Conservation (phyloP, 2,888 invertebrate species). For the Ommatoiulus sabulosus region DNA sequence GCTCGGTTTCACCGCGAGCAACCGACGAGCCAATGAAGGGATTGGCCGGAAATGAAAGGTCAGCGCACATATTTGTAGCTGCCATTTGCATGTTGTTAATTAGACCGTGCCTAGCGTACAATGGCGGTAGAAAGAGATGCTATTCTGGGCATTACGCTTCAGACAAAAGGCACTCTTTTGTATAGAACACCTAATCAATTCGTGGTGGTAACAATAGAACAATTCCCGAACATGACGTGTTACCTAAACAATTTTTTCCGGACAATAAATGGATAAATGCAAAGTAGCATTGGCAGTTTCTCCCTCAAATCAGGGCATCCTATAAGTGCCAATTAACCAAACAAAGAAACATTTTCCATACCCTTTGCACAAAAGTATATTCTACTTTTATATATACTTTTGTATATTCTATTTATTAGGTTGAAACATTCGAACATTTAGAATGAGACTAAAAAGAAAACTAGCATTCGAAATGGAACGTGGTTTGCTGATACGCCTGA, state of each 20-base stretch:
- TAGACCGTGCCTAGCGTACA: neutral
- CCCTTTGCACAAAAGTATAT: neutral
- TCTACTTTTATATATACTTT: too few species aligned
- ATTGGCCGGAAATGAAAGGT: neutral
- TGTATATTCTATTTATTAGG: too few species aligned
- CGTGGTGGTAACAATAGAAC: neutral
- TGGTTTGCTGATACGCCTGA: too few species aligned
- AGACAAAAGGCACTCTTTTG: slow-evolving; percentile 6
- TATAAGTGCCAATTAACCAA: neutral
- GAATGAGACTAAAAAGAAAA: too few species aligned
- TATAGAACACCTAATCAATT: neutral
- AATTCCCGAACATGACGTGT: neutral
- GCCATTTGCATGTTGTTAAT: neutral
- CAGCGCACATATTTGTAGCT: neutral
- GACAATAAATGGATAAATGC: neutral
- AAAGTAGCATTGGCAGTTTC: neutral
- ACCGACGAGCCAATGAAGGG: neutral
- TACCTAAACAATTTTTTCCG: neutral
- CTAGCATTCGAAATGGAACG: too few species aligned
- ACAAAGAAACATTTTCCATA: neutral
- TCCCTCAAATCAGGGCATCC: neutral
- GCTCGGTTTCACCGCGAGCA: neutral
- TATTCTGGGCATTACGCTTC: neutral
- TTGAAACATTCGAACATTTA: too few species aligned
- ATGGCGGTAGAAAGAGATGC: neutral